Evolutionary conservation across 2,888 invertebrate genomes (phyloP), one percentile per base, ranked within the genome.

Genomic region (Philonicus albiceps): DNA sequence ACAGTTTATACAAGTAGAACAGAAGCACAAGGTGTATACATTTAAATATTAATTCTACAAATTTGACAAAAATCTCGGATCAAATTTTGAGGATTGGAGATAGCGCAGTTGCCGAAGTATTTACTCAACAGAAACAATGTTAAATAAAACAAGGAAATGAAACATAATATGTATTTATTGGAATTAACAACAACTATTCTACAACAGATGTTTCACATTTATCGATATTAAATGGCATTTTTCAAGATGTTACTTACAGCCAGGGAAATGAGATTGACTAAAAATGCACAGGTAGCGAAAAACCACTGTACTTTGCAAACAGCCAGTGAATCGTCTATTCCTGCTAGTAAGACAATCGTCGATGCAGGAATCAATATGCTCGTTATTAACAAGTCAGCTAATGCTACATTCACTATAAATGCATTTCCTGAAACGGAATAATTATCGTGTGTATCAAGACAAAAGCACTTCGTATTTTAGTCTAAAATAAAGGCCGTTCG

Each of bases 351-450:
- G 0, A 95, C 94, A 5, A 96, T 94, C 0, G 95, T 94, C 0
- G 95, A 94, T 0, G 95, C 93, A 0, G 96, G 96, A 89, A 96
- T 94, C 55, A 96, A 95, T 13, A 94, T 90, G 0, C 94, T 94
- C 0, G 96, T 95, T 11, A 96, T 93, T 22, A 96, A 91, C 78
- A 96, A 92, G 90, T 96, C 96, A 0, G 96, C 94, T 85, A 96
- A 89, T 0, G 96, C 96, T 31, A 95, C 93, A 92, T 95, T 95
- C 88, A 95, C 95, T 88, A 95, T 92, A 91, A 95, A 95, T 37
- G 95, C 94, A 91, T 95, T 95, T 81, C 95, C 95, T 95, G 93
- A 88, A 89, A 89, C 87, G 87, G 76, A 88, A 88, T 89, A 87
- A 81, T 88, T 87, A 80, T 80, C 49, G 49, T 49, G 43, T 80